phyloP scores from a whole-genome alignment of 2,888 invertebrate species.

The Subacronicta megacephala region DNA sequence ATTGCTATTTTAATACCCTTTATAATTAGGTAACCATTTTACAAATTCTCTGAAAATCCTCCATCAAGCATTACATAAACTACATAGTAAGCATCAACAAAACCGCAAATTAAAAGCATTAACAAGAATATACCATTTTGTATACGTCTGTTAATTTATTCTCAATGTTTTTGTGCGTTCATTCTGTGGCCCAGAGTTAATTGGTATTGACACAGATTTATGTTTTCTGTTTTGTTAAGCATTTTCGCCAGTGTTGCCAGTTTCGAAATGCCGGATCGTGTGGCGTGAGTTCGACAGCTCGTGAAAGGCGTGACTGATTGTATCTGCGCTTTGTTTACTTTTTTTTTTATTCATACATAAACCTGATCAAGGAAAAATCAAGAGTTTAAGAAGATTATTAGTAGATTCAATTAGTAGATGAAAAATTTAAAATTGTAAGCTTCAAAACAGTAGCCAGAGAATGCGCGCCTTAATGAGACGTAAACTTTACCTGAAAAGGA shows the following conservation, averaged over 20 bases:
- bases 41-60: background rate
- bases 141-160: slow-evolving; percentile 54
- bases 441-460: background rate
- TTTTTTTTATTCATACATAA: slow-evolving; percentile 14
- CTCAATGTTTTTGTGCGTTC: slow-evolving; percentile 53
- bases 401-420: no score
- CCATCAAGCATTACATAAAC: slow-evolving; percentile 12
- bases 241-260: slow-evolving; percentile 47
- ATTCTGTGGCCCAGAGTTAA: slow-evolving; percentile 65
- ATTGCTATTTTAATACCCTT: no score
- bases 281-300: slow-evolving; percentile 41
- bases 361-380: background rate
- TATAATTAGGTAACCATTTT: background rate
- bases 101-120: slow-evolving; percentile 49
- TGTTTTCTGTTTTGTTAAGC: slow-evolving; percentile 64
- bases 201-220: slow-evolving; percentile 77
- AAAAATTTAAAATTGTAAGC: no score
- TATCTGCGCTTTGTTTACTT: slow-evolving; percentile 24
- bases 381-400: no score
- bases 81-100: slow-evolving; percentile 11
- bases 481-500: slow-evolving; percentile 25
- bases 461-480: slow-evolving; percentile 8
- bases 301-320: slow-evolving; percentile 41
- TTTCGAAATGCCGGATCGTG: slow-evolving; percentile 39
- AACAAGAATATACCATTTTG: slow-evolving; percentile 49